Percentiles rank a stretch among this genome's conserved stretches.
Conservation (phyloP, 2,113 vertebrate genomes). For the Trogon melanurus region DNA sequence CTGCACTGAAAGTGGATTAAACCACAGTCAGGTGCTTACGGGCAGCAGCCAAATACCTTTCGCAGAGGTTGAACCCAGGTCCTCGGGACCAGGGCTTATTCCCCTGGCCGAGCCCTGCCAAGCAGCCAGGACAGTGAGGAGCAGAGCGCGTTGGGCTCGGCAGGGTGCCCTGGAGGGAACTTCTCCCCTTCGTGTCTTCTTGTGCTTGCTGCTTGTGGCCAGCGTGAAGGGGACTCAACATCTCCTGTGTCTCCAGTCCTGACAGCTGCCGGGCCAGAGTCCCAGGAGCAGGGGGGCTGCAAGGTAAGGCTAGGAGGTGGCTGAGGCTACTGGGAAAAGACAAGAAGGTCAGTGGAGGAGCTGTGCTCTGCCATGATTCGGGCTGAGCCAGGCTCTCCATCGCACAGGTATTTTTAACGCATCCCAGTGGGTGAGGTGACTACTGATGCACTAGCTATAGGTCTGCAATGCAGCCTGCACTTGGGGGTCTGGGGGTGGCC, state of each 20-base stretch:
- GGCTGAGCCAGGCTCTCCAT: not conserved
- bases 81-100: not conserved
- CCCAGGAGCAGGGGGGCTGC: constrained; percentile 1
- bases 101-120: not conserved
- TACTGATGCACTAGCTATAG: not conserved
- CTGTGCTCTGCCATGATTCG: fast-evolving
- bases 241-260: not conserved
- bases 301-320: constrained; percentile 30
- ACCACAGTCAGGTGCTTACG: constrained; percentile 19
- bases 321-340: not conserved
- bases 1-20: constrained; percentile 35
- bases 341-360: not conserved
- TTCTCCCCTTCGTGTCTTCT: not conserved
- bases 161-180: not conserved
- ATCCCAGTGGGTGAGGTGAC: not conserved
- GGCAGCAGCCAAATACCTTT: constrained; percentile 36
- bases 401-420: fast-evolving
- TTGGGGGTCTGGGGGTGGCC: not conserved
- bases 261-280: not conserved
- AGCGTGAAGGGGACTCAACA: not conserved
- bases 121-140: not conserved
- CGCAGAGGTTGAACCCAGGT: not conserved
- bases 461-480: not conserved
- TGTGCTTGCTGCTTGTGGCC: not conserved
- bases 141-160: fast-evolving